phyloP scores from a whole-genome alignment of 2,888 invertebrate species.

The Megamerina dolium region DNA sequence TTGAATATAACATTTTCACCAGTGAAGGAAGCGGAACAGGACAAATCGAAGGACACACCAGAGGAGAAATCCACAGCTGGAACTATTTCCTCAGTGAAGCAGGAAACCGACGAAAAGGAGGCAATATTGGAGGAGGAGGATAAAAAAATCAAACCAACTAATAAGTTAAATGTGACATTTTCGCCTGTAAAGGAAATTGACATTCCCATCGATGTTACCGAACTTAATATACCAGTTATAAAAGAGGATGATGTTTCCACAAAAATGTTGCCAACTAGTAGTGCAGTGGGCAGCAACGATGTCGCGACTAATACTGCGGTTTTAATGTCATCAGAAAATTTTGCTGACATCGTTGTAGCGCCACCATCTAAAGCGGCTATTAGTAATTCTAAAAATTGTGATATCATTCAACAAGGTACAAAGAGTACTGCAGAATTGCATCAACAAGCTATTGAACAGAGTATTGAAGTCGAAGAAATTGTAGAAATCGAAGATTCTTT shows the following conservation, averaged over 20 bases:
- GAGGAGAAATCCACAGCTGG: conserved; percentile 7
- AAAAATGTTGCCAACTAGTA: not conserved
- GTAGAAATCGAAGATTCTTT: not conserved
- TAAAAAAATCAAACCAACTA: too few relatives aligned
- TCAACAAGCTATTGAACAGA: conserved; percentile 1
- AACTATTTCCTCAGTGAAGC: conserved; percentile 16
- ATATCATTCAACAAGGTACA: not conserved
- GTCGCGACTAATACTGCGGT: too few relatives aligned
- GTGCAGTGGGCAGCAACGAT: too few relatives aligned
- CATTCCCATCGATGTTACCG: conserved; percentile 18
- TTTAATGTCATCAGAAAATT: conserved; percentile 9
- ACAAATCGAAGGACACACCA: not conserved
- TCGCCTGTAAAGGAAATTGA: conserved; percentile 19
- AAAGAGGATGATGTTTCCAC: not conserved
- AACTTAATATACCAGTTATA: conserved; percentile 8
- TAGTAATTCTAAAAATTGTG: not conserved
- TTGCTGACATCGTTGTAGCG: conserved; percentile 8
- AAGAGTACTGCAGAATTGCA: not conserved
- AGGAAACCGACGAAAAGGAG: too few relatives aligned
- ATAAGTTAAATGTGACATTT: conserved; percentile 15
- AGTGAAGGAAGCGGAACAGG: not conserved
- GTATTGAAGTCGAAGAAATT: conserved; percentile 17
- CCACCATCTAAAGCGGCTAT: too few relatives aligned
- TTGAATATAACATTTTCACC: conserved; percentile 6
- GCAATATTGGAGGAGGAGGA: too few relatives aligned